Evolutionary conservation across 2,797 vertebrate genomes (phyloP).

Genomic region (Enteromius paludinosus): DNA sequence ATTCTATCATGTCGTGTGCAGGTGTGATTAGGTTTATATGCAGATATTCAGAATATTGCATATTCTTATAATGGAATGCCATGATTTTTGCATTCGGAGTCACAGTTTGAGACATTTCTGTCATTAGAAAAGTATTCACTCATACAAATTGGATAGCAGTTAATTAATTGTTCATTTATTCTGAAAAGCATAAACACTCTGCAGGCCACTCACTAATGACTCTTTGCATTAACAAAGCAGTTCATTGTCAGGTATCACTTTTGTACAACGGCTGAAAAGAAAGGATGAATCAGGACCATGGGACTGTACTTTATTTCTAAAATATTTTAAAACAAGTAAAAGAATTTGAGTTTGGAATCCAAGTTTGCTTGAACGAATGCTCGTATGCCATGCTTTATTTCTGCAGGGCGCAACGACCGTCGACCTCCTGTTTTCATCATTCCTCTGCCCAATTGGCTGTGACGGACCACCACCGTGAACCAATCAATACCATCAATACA

Average conservation of each 20-base stretch:
- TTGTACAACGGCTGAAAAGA: background rate
- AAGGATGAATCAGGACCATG: background rate
- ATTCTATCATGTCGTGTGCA: background rate
- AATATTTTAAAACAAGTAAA: background rate
- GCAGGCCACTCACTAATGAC: background rate
- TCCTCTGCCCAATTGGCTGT: slow-evolving; percentile 36
- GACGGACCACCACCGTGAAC: slow-evolving; percentile 6
- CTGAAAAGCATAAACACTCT: background rate
- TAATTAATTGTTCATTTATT: background rate
- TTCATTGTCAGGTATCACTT: background rate
- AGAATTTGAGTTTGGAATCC: background rate
- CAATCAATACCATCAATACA: slow-evolving; percentile 28
- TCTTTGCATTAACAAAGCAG: background rate
- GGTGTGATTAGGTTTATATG: slow-evolving; percentile 28
- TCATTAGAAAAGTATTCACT: slow-evolving; percentile 31
- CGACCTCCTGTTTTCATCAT: slow-evolving; percentile 16
- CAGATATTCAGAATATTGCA: slow-evolving; percentile 1
- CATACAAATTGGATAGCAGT: slow-evolving; percentile 1
- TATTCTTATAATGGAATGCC: slow-evolving; percentile 18
- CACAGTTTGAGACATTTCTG: slow-evolving; percentile 11
- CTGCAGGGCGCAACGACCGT: background rate
- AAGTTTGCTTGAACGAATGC: background rate
- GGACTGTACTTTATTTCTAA: background rate
- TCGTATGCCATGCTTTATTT: slow-evolving; percentile 16
- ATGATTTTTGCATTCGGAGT: slow-evolving; percentile 3